Percentiles rank a stretch among this genome's conserved stretches.
Conservation (phyloP, 2,888 invertebrate species). For the Synanthedon vespiformis region DNA sequence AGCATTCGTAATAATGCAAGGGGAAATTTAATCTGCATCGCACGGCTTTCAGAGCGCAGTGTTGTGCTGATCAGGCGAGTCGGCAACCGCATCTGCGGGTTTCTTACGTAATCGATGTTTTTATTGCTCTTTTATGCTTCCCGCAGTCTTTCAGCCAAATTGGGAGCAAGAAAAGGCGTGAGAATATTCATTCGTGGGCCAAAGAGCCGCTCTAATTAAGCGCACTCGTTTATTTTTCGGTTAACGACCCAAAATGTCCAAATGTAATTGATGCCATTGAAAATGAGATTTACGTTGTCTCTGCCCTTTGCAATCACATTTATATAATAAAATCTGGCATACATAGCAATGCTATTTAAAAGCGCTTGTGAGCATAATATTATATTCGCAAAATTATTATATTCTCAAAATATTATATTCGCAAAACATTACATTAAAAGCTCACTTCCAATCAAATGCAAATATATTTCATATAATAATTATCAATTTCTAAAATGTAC, state of each 20-base stretch:
- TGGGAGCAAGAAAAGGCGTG: constrained; percentile 34
- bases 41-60: constrained; percentile 8
- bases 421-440: too few species aligned
- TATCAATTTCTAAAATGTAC: too few species aligned
- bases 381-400: too few species aligned
- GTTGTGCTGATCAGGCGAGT: constrained; percentile 11
- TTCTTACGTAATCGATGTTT: constrained; percentile 48
- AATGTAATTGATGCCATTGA: constrained; percentile 12
- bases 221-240: constrained; percentile 31
- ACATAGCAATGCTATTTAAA: too few species aligned
- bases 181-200: constrained; percentile 36
- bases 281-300: constrained; percentile 2
- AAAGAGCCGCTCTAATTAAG: constrained; percentile 50
- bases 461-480: too few species aligned
- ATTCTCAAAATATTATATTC: too few species aligned
- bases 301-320: not conserved
- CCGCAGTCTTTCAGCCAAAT: constrained; percentile 36
- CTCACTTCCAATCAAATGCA: too few species aligned
- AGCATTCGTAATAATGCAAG: not conserved
- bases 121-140: constrained; percentile 40
- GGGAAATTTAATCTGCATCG: constrained; percentile 7
- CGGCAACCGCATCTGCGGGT: constrained; percentile 24
- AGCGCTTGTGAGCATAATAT: too few species aligned
- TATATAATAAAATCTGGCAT: not conserved
- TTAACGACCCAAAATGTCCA: constrained; percentile 28